These are phyloP conservation scores for Argyra leucocephala DNA, from an alignment of 2,888 invertebrate genomes.

Conservation along the genomic window DNA sequence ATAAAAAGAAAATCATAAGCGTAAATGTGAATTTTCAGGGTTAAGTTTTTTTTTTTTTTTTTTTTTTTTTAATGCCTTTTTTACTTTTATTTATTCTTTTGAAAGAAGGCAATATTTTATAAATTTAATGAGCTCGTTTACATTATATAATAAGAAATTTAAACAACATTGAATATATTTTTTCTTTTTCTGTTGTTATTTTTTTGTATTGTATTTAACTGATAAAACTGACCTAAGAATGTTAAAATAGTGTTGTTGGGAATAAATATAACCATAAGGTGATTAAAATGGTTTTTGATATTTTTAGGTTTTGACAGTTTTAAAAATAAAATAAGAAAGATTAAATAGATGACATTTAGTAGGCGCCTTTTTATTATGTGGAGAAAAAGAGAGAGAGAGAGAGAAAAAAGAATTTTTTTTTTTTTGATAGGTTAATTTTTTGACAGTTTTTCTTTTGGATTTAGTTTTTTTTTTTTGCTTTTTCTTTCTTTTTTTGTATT, in stretches of 20 bases:
- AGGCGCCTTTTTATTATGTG: too few species aligned
- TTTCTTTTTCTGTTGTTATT: background rate
- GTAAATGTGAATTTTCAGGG: conserved; percentile 4
- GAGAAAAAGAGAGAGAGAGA: too few species aligned
- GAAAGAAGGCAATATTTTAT: background rate
- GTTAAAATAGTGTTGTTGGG: background rate
- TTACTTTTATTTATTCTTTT: conserved; percentile 2
- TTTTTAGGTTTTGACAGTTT: too few species aligned
- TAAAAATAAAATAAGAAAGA: too few species aligned
- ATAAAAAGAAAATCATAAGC: background rate
- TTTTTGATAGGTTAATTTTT: too few species aligned
- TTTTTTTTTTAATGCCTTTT: too few species aligned
- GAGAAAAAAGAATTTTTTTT: too few species aligned
- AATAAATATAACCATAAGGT: background rate
- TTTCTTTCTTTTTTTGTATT: too few species aligned
- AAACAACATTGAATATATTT: background rate
- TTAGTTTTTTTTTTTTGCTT: too few species aligned
- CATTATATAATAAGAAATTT: background rate
- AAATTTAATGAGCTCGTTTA: background rate
- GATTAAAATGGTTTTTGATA: too few species aligned
- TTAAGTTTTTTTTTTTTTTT: background rate
- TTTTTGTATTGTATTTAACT: background rate
- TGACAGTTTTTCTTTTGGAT: too few species aligned
- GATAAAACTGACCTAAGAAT: background rate
- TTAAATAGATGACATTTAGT: too few species aligned